These are phyloP conservation scores for Sterna hirundo DNA, from an alignment of 2,113 vertebrate genomes.

Conservation along the genomic window DNA sequence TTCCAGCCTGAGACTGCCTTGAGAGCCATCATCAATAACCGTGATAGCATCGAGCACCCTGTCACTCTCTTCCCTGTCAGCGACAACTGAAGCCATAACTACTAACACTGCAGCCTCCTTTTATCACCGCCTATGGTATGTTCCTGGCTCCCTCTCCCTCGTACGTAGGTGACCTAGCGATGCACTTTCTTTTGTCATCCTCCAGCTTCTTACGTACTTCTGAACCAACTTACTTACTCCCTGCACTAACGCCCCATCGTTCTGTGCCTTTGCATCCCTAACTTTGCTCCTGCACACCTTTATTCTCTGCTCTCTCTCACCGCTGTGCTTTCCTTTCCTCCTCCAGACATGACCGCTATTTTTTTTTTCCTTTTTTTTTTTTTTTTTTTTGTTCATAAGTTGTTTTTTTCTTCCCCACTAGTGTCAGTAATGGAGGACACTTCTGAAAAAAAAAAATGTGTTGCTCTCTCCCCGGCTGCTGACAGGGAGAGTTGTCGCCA, in stretches of 20 bases:
- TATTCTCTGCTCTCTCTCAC: not conserved
- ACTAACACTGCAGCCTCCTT: not conserved
- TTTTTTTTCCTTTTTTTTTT: too few species aligned
- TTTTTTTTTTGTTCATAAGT: not conserved
- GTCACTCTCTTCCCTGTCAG: not conserved
- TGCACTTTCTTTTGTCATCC: not conserved
- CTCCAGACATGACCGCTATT: rapidly evolving
- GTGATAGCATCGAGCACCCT: not conserved
- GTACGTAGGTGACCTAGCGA: not conserved
- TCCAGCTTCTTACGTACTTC: not conserved
- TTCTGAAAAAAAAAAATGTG: not conserved
- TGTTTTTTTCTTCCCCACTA: not conserved
- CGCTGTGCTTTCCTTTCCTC: not conserved
- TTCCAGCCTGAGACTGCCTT: not conserved
- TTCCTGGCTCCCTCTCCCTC: not conserved
- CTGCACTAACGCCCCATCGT: rapidly evolving
- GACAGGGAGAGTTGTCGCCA: not conserved
- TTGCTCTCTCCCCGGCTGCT: not conserved
- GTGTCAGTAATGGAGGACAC: not conserved
- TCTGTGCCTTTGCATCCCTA: not conserved
- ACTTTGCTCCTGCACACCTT: not conserved
- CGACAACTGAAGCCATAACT: not conserved
- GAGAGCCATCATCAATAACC: not conserved
- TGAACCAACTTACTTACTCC: not conserved
- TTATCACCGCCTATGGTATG: not conserved